Conservation (phyloP, 2,888 invertebrate species). For the Machimus atricapillus region DNA sequence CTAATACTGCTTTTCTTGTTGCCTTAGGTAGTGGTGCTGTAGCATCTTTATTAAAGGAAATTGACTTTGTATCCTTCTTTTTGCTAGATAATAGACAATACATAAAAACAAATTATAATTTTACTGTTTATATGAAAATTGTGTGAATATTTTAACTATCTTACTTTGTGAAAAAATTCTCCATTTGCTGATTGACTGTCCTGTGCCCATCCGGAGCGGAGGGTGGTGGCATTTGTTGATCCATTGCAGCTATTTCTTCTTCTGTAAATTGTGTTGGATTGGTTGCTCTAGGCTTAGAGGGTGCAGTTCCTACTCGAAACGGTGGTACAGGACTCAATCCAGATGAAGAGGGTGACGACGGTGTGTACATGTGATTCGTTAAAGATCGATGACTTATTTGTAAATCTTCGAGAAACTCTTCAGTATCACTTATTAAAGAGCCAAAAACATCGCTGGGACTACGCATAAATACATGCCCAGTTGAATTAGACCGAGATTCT, state of each 20-base stretch:
- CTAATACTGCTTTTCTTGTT: slow-evolving; percentile 57
- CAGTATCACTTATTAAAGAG: slow-evolving; percentile 66
- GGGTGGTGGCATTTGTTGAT: slow-evolving; percentile 59
- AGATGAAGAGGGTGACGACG: slow-evolving; percentile 51
- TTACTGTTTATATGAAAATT: neutral
- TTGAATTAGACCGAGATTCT: slow-evolving; percentile 77
- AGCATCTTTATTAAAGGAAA: slow-evolving; percentile 52
- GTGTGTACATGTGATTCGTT: slow-evolving; percentile 51
- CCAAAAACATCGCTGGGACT: slow-evolving; percentile 69
- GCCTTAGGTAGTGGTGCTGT: slow-evolving; percentile 55
- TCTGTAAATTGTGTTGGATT: slow-evolving; percentile 59
- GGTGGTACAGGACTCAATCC: slow-evolving; percentile 67
- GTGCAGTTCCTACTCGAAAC: slow-evolving; percentile 67
- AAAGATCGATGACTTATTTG: slow-evolving; percentile 57
- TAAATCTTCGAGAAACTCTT: slow-evolving; percentile 65
- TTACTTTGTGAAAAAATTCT: neutral
- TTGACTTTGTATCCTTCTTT: slow-evolving; percentile 46
- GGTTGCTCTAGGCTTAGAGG: slow-evolving; percentile 57
- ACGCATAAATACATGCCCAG: slow-evolving; percentile 66
- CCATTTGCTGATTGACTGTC: neutral
- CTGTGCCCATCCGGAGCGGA: slow-evolving; percentile 62
- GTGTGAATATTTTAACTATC: neutral
- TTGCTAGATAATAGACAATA: neutral
- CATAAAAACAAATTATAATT: neutral
- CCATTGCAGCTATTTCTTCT: slow-evolving; percentile 60